These are phyloP conservation scores for Baryphthengus martii DNA, from an alignment of 2,113 vertebrate species.

Conservation along the genomic window DNA sequence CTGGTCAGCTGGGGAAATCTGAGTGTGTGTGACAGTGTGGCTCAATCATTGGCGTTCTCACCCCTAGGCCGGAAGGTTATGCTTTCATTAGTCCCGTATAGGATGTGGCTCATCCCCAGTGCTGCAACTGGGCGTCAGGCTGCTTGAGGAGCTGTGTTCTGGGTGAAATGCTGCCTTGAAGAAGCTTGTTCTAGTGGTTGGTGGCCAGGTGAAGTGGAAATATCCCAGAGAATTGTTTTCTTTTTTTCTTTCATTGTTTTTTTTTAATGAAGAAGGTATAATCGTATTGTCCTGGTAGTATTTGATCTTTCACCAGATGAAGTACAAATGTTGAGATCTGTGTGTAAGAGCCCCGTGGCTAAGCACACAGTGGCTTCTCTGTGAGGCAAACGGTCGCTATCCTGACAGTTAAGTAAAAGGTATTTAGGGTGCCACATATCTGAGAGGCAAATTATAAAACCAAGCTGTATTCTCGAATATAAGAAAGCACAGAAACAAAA, in stretches of 20 bases:
- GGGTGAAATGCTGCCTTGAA: background rate
- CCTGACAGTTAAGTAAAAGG: background rate
- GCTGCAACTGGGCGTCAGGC: background rate
- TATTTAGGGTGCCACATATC: background rate
- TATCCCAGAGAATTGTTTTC: background rate
- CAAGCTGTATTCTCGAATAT: slow-evolving; percentile 1
- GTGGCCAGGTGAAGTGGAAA: background rate
- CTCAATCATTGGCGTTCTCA: background rate
- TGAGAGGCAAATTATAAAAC: slow-evolving; percentile 35
- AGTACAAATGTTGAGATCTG: background rate
- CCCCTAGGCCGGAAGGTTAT: background rate
- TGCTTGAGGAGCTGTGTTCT: background rate
- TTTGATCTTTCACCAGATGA: background rate
- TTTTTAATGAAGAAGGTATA: background rate
- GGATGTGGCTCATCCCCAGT: background rate
- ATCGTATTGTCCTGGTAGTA: background rate
- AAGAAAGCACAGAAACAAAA: slow-evolving; percentile 50
- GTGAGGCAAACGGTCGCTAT: background rate
- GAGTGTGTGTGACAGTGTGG: background rate
- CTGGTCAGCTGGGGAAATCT: background rate
- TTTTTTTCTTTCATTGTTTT: background rate
- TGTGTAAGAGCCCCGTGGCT: background rate
- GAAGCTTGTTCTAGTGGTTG: background rate
- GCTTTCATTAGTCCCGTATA: background rate
- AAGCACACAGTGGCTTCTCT: background rate